phyloP scores from a whole-genome alignment of 2,888 invertebrate species.

The Perizoma affinitatum region DNA sequence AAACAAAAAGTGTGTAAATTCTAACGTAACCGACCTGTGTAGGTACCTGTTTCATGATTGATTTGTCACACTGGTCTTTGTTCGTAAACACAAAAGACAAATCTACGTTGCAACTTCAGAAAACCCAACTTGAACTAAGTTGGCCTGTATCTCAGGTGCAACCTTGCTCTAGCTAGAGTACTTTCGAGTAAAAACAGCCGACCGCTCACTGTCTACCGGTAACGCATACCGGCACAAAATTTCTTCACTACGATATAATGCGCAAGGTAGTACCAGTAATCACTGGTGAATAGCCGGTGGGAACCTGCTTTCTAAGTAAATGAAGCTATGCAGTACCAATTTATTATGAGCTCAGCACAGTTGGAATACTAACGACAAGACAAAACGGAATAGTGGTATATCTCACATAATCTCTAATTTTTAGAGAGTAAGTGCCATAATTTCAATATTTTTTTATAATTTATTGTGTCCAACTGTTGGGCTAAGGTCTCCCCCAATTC shows the following conservation, averaged over 20 bases:
- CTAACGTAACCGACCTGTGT: too few relatives aligned
- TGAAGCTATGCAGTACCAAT: constrained; percentile 10
- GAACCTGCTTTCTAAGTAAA: constrained; percentile 11
- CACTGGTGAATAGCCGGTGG: neutral
- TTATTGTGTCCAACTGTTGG: too few relatives aligned
- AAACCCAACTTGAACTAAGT: constrained; percentile 2
- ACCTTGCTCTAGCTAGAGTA: neutral
- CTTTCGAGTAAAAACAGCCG: too few relatives aligned
- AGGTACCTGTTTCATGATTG: too few relatives aligned
- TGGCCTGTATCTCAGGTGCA: neutral
- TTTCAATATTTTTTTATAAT: too few relatives aligned
- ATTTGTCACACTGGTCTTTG: neutral
- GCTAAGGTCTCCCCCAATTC: too few relatives aligned
- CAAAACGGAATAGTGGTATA: constrained; percentile 8
- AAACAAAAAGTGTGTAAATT: too few relatives aligned
- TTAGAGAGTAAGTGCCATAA: constrained; percentile 1
- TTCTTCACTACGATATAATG: too few relatives aligned
- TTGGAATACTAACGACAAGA: constrained; percentile 16
- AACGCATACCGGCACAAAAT: too few relatives aligned
- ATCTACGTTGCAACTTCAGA: neutral
- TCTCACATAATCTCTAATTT: constrained; percentile 15
- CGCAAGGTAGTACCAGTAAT: too few relatives aligned
- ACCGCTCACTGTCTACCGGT: too few relatives aligned
- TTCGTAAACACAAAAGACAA: too few relatives aligned
- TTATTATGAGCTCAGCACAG: constrained; percentile 18